Base-by-base conservation (phyloP, 1,140 invertebrate species). In the Protaetia brevitarsis region DNA sequence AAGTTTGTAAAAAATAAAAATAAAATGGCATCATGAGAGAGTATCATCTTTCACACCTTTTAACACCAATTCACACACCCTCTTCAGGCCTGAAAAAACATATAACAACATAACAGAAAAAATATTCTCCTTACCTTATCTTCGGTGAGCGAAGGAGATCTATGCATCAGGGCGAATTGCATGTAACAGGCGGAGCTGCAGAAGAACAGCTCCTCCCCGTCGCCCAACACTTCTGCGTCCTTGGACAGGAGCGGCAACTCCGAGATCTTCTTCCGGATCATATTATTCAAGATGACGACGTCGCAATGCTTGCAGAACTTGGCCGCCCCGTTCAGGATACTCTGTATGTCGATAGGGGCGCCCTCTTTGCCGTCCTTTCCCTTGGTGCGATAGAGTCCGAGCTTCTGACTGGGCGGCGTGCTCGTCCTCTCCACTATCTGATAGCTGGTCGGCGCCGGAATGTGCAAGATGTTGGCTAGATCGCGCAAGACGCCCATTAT, bases 281-380 rank as follows among this genome's bases (percentile, higher is more conserved):
- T 82, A 68, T 88, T 90, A 78, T 90, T 92, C 58, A 94, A 80
- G 69, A 96, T 92, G 10, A 94, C 89, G 56, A 94, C 89, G 77
- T 96, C 93, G 80, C 94, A 97, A 74, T 95, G 92, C 28, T 90
- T 85, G 79, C 95, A 97, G 78, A 96, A 96, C 76, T 93, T 94
- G 0, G 90, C 90, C 5, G 88, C 88, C 37, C 93, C 92, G 76
- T 94, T 94, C 11, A 96, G 80, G 72, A 96, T 91, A 72, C 89
- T 92, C 78, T 96, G 93, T 70, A 96, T 93, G 77, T 95, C 92
- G 65, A 93, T 88, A 16, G 88, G 87, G 27, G 87, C 87, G 77
- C 89, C 89, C 82, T 93, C 90, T 79, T 91, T 92, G 10, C 90
- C 90, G 81, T 94, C 91, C 81, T 91, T 92, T 27, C 88, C 88